Percentiles rank a stretch among this genome's conserved stretches.
Evolutionary conservation across 2,888 invertebrate species (phyloP).

Genomic region (Drosophila rellima): DNA sequence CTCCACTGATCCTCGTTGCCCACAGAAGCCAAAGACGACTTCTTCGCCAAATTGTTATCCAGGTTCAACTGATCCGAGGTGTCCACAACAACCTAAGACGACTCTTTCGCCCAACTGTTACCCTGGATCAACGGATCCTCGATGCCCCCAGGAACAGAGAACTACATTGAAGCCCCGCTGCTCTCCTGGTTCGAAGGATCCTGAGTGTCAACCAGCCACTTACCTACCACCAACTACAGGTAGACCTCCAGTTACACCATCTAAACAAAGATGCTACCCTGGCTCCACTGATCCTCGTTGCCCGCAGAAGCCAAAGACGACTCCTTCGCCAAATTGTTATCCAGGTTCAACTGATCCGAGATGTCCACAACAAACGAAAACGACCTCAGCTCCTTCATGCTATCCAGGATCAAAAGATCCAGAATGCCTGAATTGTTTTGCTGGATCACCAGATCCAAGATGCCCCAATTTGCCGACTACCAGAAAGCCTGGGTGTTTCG

Average conservation of each 20-base stretch:
- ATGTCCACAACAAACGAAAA: background rate
- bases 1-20: no score
- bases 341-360: conserved; percentile 1
- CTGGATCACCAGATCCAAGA: conserved; percentile 74
- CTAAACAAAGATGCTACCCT: conserved; percentile 28
- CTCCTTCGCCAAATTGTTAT: conserved; percentile 28
- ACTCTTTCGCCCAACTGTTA: no score
- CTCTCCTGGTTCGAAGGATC: no score
- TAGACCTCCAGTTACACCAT: background rate
- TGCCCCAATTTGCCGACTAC: conserved; percentile 61
- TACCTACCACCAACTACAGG: conserved; percentile 4
- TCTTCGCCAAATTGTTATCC: no score
- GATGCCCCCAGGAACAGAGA: no score
- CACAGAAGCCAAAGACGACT: no score
- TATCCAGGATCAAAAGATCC: conserved; percentile 2
- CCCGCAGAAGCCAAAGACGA: conserved; percentile 21
- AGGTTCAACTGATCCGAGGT: no score
- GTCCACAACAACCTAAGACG: no score
- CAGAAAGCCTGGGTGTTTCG: conserved; percentile 71
- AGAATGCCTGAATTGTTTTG: no score
- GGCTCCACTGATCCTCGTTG: conserved; percentile 66
- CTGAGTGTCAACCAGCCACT: conserved; percentile 17
- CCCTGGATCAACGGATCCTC: no score
- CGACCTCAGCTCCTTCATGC: background rate
- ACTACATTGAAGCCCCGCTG: no score